Base-by-base conservation (phyloP, 2,888 invertebrate species). In the Habroteleia sp. region DNA sequence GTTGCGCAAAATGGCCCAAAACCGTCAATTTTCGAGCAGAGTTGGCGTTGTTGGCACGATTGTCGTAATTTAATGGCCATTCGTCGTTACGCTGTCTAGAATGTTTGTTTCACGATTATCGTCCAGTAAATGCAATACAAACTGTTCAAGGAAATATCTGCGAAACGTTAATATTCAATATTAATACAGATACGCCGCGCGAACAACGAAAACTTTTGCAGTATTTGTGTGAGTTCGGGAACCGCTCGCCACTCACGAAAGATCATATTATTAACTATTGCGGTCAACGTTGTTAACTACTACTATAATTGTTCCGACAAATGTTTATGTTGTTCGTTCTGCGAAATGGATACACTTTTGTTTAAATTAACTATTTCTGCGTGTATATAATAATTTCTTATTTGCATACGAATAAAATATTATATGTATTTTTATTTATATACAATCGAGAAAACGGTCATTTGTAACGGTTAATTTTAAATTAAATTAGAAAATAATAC, bases 151-250 rank as follows among this genome's bases (percentile, higher is more conserved):
- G 39, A 54, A 54, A 41, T 41, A 52, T 54, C 54, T 25, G 20
- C 17, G 54, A 11, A 54, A 54, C 54, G 41, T 39, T 41, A 54
- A 54, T 54, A 54, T 54, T 54, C 41, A 54, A 50, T 50, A 50
- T 50, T 35, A 35, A 50, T 23, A 50, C 23, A 11, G 46, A 29
- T 23, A 29, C 46, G 46, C 17, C 20, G 33, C 31, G 31, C 31
- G 48, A 20, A 8, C 33, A 48, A 48, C 33, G 48, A 16, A 48
- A 20, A 31, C 20, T 20, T 33, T 31, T n/a, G 31, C 8, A 16
- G 46, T 2, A 31, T 31, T 8, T 0, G 14, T 20, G 7, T 10
- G 41, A 1, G 41, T 8, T 41, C 25, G 13, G 11, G 29, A 11
- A 33, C 33, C n/a, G 17, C 17, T 48, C 33, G 27, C 46, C 8